Evolutionary conservation across 2,888 invertebrate species (phyloP), one percentile per base, ranked within the genome.

Genomic region (Ophion ellenae): DNA sequence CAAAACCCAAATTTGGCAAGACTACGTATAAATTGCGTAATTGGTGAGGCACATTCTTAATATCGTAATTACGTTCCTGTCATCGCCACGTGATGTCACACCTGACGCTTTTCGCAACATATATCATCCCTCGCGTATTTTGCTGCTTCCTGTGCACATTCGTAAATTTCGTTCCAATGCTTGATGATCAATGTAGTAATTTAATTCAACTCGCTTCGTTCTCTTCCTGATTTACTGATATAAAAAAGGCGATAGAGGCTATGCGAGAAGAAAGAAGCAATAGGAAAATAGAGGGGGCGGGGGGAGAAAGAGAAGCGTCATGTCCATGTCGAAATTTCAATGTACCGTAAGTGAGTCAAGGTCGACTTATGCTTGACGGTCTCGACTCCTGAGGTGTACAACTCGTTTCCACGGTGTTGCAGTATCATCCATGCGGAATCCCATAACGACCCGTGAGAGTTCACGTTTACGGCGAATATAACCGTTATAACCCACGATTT

Each of bases 281-380:
- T 14, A 47, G 14, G 2, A 53, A 53, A 53, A 53, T 53, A 14
- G 53, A 53, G 53, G 14, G 14, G 4, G 53, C 0, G 5, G 2
- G 14, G 47, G 10, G 47, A 14, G 47, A 17, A 3, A 4, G 53
- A 53, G 53, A 17, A 17, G 14, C 17, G 53, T 53, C 53, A 17
- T 17, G 53, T 17, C 17, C 59, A 71, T 67, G 71, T 66, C 71
- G 76, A 76, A 85, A 79, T 71, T 85, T 82, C 59, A 40, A 71
- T 85, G 61, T 74, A 74, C 45, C 75, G 79, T 75, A 85, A 82
- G 79, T 85, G 82, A 85, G 85, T 82, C 85, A 85, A 85, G 85
- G 85, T 82, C 85, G 82, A 61, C n/a, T 24, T 17, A 66, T 70
- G 79, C 61, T 64, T 71, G 70, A 63, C 57, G 61, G 59, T 40